phyloP scores from a whole-genome alignment of 2,888 invertebrate species.

The Gonocerus acuteangulatus region DNA sequence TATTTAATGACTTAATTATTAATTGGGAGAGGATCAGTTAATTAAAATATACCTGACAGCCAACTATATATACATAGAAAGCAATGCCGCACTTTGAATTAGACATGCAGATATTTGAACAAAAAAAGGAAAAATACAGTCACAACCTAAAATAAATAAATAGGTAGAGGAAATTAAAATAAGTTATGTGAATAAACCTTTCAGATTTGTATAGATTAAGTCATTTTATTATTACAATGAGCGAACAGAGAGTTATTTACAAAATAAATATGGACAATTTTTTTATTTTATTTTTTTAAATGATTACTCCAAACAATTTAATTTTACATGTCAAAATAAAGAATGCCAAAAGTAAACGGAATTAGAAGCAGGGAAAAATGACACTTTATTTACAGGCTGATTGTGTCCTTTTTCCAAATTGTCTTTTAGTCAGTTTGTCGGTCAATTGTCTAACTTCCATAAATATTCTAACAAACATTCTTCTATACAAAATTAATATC shows the following conservation, averaged over 20 bases:
- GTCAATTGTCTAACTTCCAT: slow-evolving; percentile 1
- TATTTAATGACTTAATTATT: slow-evolving; percentile 10
- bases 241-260: slow-evolving; percentile 3
- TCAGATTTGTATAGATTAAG: too few relatives aligned
- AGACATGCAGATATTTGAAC: slow-evolving; percentile 1
- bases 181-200: too few relatives aligned
- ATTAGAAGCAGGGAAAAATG: neutral
- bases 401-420: neutral
- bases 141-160: slow-evolving; percentile 17
- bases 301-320: neutral
- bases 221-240: too few relatives aligned
- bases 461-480: slow-evolving; percentile 2
- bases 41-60: slow-evolving; percentile 12
- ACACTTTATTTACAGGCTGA: slow-evolving; percentile 16
- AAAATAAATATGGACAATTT: slow-evolving; percentile 19
- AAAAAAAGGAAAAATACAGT: neutral
- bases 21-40: slow-evolving; percentile 5
- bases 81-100: slow-evolving; percentile 4
- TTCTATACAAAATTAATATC: slow-evolving; percentile 13
- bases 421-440: neutral
- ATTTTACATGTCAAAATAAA: neutral
- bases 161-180: too few relatives aligned
- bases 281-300: slow-evolving; percentile 2
- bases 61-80: slow-evolving; percentile 9
- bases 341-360: neutral